Base-by-base conservation (phyloP, 2,113 vertebrate genomes). In the Labeo catla region DNA sequence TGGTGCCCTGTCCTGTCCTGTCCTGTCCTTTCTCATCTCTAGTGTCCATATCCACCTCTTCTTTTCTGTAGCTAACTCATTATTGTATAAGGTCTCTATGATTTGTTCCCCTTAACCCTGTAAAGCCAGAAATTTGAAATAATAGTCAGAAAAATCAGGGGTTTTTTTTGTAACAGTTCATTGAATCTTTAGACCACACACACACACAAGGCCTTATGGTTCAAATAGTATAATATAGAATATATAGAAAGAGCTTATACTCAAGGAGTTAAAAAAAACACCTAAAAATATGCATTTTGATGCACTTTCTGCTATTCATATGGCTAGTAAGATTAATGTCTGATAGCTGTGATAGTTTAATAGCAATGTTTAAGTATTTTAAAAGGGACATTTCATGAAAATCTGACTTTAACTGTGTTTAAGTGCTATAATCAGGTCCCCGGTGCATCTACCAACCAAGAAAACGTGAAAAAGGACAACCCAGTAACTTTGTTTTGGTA, bases 11-110 rank as follows among this genome's bases (percentile, higher is more conserved):
- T 43, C 49, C 23, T 57, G 21, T 70, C 76, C 70, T 34, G 68
- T 43, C 49, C 23, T 57, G 21, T 70, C 76, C 70, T 34, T 15
- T 81, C 72, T 76, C n/a, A 76, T 86, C 57, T 66, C 7, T n/a
- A 63, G 54, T 45, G 9, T 1, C 68, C 66, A 4, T 47, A 23
- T 80, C 66, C 57, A 23, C 23, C n/a, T 72, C n/a, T 16, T n/a
- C 13, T 50, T 21, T 49, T 82, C 45, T 45, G 11, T 23, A 6
- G 8, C 54, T 15, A n/a, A 52, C 3, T 23, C 47, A 34, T 59
- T 61, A 61, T 54, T 61, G 10, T 6, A 13, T 52, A 12, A 9
- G 3, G 36, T 8, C 45, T 28, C 13, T 16, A 52, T 52, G 11
- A 36, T 19, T 34, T 77, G n/a, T 34, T 77, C n/a, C 39, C 4